Percentiles rank a stretch among this genome's conserved stretches.
Conservation (phyloP, 2,113 vertebrate genomes). For the Micronisus gabar region DNA sequence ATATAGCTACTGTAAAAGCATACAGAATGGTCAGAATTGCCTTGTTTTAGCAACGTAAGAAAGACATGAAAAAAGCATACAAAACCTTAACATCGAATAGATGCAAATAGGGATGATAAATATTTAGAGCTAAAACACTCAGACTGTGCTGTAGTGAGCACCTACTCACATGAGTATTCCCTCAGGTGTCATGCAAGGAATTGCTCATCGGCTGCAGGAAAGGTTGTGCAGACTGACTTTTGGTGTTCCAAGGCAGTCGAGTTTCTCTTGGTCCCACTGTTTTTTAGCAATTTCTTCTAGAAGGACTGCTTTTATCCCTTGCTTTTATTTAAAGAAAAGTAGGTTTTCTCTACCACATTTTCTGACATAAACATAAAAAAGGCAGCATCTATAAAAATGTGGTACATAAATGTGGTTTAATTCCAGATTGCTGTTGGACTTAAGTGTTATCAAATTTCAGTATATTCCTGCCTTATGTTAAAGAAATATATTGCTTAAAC, state of each 20-base stretch:
- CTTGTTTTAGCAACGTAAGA: neutral
- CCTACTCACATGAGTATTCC: neutral
- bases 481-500: constrained; percentile 70
- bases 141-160: neutral
- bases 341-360: constrained; percentile 36
- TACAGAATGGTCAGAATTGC: neutral
- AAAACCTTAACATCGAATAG: neutral
- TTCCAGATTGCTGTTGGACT: constrained; percentile 66
- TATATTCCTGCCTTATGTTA: constrained; percentile 73
- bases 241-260: neutral
- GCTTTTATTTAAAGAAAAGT: constrained; percentile 41
- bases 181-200: neutral
- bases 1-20: neutral
- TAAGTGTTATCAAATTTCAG: constrained; percentile 72
- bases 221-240: neutral
- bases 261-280: neutral
- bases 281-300: constrained; percentile 10
- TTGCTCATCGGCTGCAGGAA: neutral
- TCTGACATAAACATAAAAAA: constrained; percentile 57
- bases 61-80: neutral
- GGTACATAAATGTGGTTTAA: constrained; percentile 57
- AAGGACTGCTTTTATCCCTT: constrained; percentile 12
- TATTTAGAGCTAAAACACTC: neutral
- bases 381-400: constrained; percentile 41
- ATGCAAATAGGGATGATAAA: neutral